Evolutionary conservation across 1,140 invertebrate species (phyloP), one percentile per base, ranked within the genome.

Genomic region (Steinernema khuongi): DNA sequence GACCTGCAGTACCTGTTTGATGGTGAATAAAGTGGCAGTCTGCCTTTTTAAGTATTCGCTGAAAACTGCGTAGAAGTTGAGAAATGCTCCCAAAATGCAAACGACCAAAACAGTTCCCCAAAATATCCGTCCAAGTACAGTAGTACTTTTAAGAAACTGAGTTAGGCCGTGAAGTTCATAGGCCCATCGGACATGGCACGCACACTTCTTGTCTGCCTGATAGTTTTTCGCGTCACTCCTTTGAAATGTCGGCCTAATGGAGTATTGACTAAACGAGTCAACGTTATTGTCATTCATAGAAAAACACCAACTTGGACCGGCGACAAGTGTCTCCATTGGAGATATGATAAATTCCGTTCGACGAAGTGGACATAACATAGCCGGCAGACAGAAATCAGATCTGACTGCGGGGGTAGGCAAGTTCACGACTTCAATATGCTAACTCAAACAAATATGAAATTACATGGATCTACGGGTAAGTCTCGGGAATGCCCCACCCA

Each of bases 301-400:
- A 17, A n/a, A 17, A 60, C 7, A 60, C 4, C 4, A 11, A 60
- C 50, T 22, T 60, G 19, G 26, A 26, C 7, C 36, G 36, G 7
- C 7, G 50, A 60, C 14, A 22, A 22, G 14, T 2, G 50, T 26
- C 26, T 26, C 19, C 22, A 14, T 22, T 7, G 7, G 50, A 60
- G 19, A 60, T 60, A 22, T 60, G 22, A 26, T 60, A 60, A 4
- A 60, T 60, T 60, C 50, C 50, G 19, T 22, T 60, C 50, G 50
- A 60, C 7, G 50, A 60, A 60, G 7, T 60, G 50, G 50, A 60
- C 50, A 60, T 60, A 60, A 60, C 19, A 60, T 60, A 60, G 19
- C 50, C 11, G 50, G 26, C 50, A 22, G 11, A 60, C 2, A 2
- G 22, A 60, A 41, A 7, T 41, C 7, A 41, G 36, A 41, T 41